phyloP scores from a whole-genome alignment of 1,140 invertebrate genomes.

The Sesamia nonagrioides region DNA sequence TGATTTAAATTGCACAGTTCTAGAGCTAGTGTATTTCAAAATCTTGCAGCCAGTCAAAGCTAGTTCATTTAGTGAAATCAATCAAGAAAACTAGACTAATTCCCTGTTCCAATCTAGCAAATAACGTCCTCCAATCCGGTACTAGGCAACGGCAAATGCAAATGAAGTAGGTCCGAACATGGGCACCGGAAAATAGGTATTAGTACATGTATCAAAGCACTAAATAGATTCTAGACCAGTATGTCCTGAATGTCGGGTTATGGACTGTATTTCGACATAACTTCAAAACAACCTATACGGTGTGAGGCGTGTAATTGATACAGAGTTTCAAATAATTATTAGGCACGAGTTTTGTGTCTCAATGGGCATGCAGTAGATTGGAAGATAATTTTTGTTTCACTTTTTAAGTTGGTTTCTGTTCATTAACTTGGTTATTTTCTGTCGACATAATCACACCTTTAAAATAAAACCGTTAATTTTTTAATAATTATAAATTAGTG shows the following conservation, averaged over 20 bases:
- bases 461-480: too few relatives aligned
- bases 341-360: not conserved
- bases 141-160: not conserved
- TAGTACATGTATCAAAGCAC: not conserved
- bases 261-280: not conserved
- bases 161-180: not conserved
- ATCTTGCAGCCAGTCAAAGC: too few relatives aligned
- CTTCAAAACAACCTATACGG: not conserved
- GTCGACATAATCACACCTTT: too few relatives aligned
- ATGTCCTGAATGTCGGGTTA: not conserved
- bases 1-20: too few relatives aligned
- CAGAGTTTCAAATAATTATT: not conserved
- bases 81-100: not conserved
- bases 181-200: conserved; percentile 8
- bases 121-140: not conserved
- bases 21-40: too few relatives aligned
- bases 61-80: too few relatives aligned
- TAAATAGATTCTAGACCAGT: not conserved
- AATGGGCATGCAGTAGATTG: not conserved
- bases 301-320: not conserved
- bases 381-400: not conserved
- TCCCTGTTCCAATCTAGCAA: not conserved
- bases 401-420: too few relatives aligned
- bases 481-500: too few relatives aligned
- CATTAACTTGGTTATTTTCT: too few relatives aligned